Evolutionary conservation across 1,140 invertebrate species (phyloP), one percentile per base, ranked within the genome.

Genomic region (Semibalanus balanoides): DNA sequence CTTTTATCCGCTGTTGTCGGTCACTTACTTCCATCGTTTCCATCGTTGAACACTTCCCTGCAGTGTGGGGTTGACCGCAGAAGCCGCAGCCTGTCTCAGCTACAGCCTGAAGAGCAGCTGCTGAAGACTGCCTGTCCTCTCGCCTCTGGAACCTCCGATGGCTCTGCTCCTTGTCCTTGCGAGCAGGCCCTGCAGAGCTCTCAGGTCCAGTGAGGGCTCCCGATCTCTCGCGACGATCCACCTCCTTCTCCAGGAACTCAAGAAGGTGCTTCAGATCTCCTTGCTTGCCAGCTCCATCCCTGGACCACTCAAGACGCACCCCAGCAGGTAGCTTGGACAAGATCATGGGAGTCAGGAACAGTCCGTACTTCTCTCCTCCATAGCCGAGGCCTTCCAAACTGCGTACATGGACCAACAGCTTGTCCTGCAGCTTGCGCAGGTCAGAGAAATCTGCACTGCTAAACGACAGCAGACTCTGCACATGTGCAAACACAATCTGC

Each of bases 371-470:
- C 22, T 69, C 73, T 40, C 69, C 76, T 40, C 11, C 27, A 14
- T 77, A 73, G 28, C 69, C 73, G 1, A 78, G 74, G 30, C 31
- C 75, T n/a, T 79, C 78, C 30, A 77, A 40, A 76, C 76, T 76
- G 73, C 75, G 31, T 19, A 76, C 31, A 30, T 77, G 76, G 72
- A 74, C 14, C 35, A 43, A 27, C 5, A 69, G 31, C 28, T 74
- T 43, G 73, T 74, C 74, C 3, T 76, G 76, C 14, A 77, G 27
- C 73, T 77, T 74, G 31, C 76, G 72, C 30, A 77, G 31, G 17
- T 77, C 75, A 31, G 71, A 72, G 22, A 29, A 64, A 77, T 35
- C 76, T 0, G 73, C 51, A 19, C 73, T 64, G 29, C 0, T 51
- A 30, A 51, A 30, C 31, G 51, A 74, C 27, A 69, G 30, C 43